Evolutionary conservation across 1,140 invertebrate species (phyloP), one percentile per base, ranked within the genome.

Genomic region (Drusus annulatus): DNA sequence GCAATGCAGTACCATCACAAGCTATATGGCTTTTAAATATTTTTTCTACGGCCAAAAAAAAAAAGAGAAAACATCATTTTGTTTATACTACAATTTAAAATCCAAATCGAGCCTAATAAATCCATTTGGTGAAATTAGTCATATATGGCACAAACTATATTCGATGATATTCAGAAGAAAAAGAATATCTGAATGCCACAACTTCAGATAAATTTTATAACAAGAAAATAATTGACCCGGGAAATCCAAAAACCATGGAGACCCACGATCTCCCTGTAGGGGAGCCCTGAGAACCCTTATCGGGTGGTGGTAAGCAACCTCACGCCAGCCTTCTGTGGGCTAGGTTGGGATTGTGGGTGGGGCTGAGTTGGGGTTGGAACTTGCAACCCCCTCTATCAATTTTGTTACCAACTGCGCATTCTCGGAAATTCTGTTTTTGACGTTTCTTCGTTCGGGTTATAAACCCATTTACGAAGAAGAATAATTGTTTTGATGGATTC

Each of bases 341-440:
- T 62, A 76, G 74, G 74, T 50, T 50, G 74, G 23, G 68, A 50
- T 54, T 71, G 68, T 28, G 74, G 74, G 1, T 36, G 31, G 56
- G 56, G 28, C 21, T 62, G 62, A 58, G 74, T 15, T 23, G 74
- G 23, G 68, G 68, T 54, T 54, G 68, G 74, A 60, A 45, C 36
- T 8, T 60, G 4, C 36, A 60, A n/a, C 74, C 58, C 74, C 76
- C 45, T 77, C 68, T 69, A 71, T 78, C 76, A 81, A 78, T 74
- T 75, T 78, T 65, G 76, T 78, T 78, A 63, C 69, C 65, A 79
- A 82, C 73, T 76, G 78, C 77, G 54, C 77, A 71, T 76, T 79
- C 81, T 56, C 79, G 74, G 79, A 77, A 80, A 68, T 77, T 54
- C 79, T 80, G 79, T 25, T 36, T 73, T 62, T 73, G 78, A 79